phyloP scores from a whole-genome alignment of 2,888 invertebrate genomes.

The Thereva nobilitata region DNA sequence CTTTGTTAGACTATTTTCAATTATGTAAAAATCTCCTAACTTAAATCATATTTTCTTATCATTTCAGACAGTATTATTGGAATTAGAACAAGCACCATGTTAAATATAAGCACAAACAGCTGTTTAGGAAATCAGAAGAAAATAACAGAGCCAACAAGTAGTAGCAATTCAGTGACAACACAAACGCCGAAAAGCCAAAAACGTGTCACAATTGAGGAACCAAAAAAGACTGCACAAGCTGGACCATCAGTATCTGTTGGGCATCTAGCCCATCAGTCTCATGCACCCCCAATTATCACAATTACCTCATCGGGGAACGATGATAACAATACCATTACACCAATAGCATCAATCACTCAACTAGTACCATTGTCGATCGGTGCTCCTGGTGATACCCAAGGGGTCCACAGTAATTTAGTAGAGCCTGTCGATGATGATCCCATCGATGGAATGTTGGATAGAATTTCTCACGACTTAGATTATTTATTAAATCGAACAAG shows the following conservation, averaged over 20 bases:
- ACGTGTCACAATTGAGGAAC: constrained; percentile 55
- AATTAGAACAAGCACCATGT: constrained; percentile 51
- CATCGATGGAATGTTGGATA: constrained; percentile 71
- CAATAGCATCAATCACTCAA: constrained; percentile 38
- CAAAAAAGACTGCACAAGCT: constrained; percentile 50
- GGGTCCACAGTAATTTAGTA: constrained; percentile 22
- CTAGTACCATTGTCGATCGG: constrained; percentile 31
- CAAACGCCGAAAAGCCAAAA: constrained; percentile 56
- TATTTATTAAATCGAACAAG: constrained; percentile 72
- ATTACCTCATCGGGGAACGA: constrained; percentile 41
- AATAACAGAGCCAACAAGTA: background rate
- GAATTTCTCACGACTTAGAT: constrained; percentile 81
- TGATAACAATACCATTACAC: constrained; percentile 41
- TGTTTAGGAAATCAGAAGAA: background rate
- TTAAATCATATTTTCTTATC: background rate
- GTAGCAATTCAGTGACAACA: constrained; percentile 45
- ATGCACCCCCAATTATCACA: constrained; percentile 35
- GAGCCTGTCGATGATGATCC: constrained; percentile 44
- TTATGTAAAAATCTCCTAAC: background rate
- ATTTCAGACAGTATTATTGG: constrained; percentile 56
- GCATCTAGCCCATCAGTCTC: constrained; percentile 33
- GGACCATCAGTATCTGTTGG: constrained; percentile 44
- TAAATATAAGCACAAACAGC: constrained; percentile 40
- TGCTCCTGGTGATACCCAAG: constrained; percentile 4
- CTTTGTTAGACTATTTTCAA: background rate